These are phyloP conservation scores for Coelopa pilipes DNA, from an alignment of 2,888 invertebrate genomes.

Conservation along the genomic window DNA sequence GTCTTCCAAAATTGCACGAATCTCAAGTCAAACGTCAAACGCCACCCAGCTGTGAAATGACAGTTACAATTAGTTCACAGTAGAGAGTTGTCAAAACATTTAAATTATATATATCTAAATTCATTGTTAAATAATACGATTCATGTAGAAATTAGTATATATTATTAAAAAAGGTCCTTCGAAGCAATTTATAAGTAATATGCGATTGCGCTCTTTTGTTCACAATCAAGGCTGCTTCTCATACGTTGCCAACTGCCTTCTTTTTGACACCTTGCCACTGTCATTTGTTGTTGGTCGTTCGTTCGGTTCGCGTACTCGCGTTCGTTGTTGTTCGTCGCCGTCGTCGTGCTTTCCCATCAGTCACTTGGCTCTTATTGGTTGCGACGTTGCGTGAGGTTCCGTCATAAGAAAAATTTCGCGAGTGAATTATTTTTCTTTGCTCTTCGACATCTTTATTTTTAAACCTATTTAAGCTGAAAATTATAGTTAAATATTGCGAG, in stretches of 20 bases:
- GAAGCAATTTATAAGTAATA: too few species aligned
- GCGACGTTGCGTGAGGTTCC: constrained; percentile 47
- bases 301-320: not conserved
- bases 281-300: not conserved
- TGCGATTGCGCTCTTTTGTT: too few species aligned
- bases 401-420: constrained; percentile 43
- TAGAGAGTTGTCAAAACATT: not conserved
- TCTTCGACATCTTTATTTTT: constrained; percentile 35
- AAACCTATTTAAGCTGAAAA: constrained; percentile 35
- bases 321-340: constrained; percentile 3
- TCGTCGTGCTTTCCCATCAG: constrained; percentile 34
- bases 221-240: too few species aligned
- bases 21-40: not conserved
- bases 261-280: too few species aligned
- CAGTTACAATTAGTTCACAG: not conserved
- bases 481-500: constrained; percentile 42
- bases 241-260: too few species aligned
- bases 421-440: constrained; percentile 40
- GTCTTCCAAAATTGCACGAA: not conserved
- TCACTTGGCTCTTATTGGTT: constrained; percentile 40
- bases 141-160: not conserved
- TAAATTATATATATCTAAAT: not conserved
- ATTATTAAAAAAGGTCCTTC: too few species aligned
- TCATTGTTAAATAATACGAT: not conserved
- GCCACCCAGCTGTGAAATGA: not conserved